These are phyloP conservation scores for Arctocebus calabarensis DNA, from an alignment of 2,797 vertebrate genomes.

Conservation along the genomic window DNA sequence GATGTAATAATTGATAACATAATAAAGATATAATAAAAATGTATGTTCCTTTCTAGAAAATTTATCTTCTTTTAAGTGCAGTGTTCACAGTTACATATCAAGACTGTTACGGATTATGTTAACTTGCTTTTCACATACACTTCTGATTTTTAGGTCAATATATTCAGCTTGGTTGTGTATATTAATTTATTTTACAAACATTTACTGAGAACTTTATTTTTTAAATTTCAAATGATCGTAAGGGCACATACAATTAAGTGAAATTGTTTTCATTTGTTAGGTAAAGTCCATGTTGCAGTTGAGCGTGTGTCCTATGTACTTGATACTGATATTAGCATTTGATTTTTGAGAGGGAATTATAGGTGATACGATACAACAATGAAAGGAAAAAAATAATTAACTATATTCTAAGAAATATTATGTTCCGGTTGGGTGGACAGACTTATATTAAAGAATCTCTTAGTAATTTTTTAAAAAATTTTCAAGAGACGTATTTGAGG, in stretches of 20 bases:
- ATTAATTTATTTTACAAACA: neutral
- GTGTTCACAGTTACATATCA: neutral
- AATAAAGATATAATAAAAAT: neutral
- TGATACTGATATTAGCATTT: neutral
- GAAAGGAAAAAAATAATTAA: constrained; percentile 6
- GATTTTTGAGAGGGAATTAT: neutral
- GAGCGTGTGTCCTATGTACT: too few relatives aligned
- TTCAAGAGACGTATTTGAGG: neutral
- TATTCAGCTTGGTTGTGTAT: neutral
- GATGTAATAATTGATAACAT: neutral
- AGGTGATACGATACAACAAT: neutral
- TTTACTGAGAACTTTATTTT: neutral
- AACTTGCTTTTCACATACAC: neutral
- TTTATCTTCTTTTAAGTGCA: neutral
- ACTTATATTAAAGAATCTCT: neutral
- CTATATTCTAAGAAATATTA: neutral
- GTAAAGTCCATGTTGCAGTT: too few relatives aligned
- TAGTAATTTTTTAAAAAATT: neutral
- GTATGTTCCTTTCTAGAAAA: neutral
- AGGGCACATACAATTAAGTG: too few relatives aligned
- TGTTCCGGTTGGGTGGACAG: neutral
- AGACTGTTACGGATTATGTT: neutral
- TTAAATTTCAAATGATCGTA: neutral
- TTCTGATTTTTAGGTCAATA: neutral
- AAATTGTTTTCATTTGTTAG: too few relatives aligned